Evolutionary conservation across 2,113 vertebrate genomes (phyloP), one percentile per base, ranked within the genome.

Genomic region (Gobio gobio): DNA sequence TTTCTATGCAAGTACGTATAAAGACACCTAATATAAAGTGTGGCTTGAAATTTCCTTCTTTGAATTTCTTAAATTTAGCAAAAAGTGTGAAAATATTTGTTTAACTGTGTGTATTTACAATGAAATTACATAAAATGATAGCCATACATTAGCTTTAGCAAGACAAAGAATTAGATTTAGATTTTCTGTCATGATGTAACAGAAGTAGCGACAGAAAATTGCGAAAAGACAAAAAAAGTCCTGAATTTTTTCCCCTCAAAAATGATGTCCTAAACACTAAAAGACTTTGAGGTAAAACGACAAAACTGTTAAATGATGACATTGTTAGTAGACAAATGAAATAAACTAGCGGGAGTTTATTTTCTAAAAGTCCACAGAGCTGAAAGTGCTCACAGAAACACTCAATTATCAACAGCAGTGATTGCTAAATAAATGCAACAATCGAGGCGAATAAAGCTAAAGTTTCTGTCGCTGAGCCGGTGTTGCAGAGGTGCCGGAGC

Each of bases 401-500:
- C 3, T 18, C 36, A 78, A 61, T 66, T 51, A 81, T n/a, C 61
- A 63, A 22, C 43, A 81, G 61, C 61, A 68, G 78, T 29, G 24
- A 51, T 51, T 81, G 59, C 24, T 51, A 81, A 81, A 81, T 45
- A 81, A 66, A 80, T 4, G 4, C 78, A 81, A 66, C 45, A 68
- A 81, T 49, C 10, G 10, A 3, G 22, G 18, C 0, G 20, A 51
- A 68, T 20, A 64, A 29, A 29, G 43, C 78, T 33, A 66, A 81
- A 81, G 78, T 78, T 59, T 56, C 7, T 10, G 4, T 61, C 47
- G 36, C 43, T 68, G 74, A 78, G 83, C 45, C 0, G 45, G 51
- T 61, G 78, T 72, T 74, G 26, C 33, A 24, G 49, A 20, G 29
- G 82, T 64, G 56, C 45, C 5, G 51, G 68, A 56, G 82, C 70